Evolutionary conservation across 2,113 vertebrate genomes (phyloP).

Genomic region (Ceyx margarethae): DNA sequence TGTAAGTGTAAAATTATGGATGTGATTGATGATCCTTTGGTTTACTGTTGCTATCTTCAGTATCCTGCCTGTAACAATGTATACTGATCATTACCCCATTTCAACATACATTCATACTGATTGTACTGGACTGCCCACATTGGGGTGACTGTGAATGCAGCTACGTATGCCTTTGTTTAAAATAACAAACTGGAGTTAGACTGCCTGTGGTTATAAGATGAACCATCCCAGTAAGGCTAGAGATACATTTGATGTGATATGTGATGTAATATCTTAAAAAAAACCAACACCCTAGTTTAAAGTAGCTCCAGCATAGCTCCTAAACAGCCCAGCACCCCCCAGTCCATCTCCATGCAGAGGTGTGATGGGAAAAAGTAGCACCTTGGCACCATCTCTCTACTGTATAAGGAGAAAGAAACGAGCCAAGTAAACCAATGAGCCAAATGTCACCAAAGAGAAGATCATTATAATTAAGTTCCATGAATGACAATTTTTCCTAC

Average conservation of each 20-base stretch:
- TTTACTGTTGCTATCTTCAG: not conserved
- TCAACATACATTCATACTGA: not conserved
- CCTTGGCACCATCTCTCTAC: not conserved
- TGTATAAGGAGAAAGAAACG: not conserved
- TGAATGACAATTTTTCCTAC: not conserved
- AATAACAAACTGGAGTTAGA: not conserved
- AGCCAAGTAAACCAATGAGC: not conserved
- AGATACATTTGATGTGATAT: rapidly evolving
- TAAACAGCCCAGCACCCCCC: not conserved
- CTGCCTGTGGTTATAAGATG: not conserved
- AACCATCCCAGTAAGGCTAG: not conserved
- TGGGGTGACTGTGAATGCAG: not conserved
- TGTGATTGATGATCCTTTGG: not conserved
- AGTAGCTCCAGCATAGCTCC: not conserved
- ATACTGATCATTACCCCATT: not conserved
- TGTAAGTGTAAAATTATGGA: not conserved
- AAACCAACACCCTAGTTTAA: rapidly evolving
- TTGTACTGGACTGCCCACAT: not conserved
- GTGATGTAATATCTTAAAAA: not conserved
- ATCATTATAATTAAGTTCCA: not conserved
- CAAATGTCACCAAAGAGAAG: not conserved
- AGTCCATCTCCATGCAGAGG: not conserved
- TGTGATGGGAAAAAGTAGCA: not conserved
- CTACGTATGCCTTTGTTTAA: not conserved
- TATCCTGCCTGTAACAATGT: not conserved